A percentile compares a stretch with the other conserved stretches of the same genome.
These are phyloP conservation scores for Iselma pallidipennis DNA, from an alignment of 2,888 invertebrate species.

Conservation along the genomic window DNA sequence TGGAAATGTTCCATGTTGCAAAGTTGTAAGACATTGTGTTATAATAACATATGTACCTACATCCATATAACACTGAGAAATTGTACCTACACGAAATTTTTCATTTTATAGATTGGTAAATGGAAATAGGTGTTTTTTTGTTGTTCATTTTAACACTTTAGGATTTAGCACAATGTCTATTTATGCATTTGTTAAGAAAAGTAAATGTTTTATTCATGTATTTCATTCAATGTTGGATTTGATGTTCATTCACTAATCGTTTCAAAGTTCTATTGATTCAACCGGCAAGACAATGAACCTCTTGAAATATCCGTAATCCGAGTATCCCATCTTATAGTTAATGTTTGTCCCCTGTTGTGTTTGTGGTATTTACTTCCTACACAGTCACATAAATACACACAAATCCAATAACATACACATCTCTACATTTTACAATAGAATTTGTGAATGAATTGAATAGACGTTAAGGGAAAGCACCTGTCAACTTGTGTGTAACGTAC, in stretches of 20 bases:
- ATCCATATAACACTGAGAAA: too few species aligned
- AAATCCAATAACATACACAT: too few species aligned
- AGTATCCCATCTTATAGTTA: background rate
- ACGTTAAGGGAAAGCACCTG: background rate
- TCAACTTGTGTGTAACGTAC: background rate
- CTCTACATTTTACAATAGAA: background rate
- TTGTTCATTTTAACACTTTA: too few species aligned
- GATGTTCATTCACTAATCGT: background rate
- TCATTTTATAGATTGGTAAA: too few species aligned
- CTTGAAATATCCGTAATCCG: background rate
- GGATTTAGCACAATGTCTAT: too few species aligned
- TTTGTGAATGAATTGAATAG: conserved; percentile 4
- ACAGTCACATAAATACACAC: background rate
- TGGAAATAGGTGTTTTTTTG: too few species aligned
- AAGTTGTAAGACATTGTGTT: conserved; percentile 3
- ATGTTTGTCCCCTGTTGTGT: background rate
- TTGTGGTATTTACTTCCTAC: background rate
- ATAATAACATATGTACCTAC: too few species aligned
- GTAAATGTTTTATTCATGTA: too few species aligned
- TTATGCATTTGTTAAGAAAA: too few species aligned
- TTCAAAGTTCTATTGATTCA: background rate
- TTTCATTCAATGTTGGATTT: background rate
- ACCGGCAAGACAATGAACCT: background rate
- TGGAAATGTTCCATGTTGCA: conserved; percentile 6
- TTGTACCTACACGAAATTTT: too few species aligned